These are phyloP conservation scores for Taeniopygia guttata DNA, from an alignment of 2,797 vertebrate species.

Conservation along the genomic window DNA sequence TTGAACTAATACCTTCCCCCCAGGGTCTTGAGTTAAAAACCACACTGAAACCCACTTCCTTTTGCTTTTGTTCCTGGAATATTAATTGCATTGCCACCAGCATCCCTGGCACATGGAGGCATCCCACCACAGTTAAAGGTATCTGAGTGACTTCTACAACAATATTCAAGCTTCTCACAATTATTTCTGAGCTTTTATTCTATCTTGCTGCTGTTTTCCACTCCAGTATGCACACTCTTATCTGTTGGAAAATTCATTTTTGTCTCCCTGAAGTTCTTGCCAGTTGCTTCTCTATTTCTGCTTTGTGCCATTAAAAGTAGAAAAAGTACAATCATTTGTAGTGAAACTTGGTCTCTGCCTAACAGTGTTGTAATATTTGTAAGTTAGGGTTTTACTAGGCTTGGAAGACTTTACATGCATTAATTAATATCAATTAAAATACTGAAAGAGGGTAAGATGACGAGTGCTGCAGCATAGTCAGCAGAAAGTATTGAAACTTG, in stretches of 20 bases:
- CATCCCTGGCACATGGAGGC: background rate
- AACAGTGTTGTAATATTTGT: background rate
- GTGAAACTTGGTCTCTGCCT: background rate
- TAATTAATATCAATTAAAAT: background rate
- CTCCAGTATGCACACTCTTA: background rate
- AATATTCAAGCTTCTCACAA: background rate
- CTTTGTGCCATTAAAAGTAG: background rate
- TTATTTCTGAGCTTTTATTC: background rate
- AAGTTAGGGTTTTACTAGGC: background rate
- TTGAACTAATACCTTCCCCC: constrained; percentile 55
- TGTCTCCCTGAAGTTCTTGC: background rate
- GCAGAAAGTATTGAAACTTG: background rate
- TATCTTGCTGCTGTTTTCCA: background rate
- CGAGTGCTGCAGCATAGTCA: rapidly evolving
- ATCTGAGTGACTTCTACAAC: background rate
- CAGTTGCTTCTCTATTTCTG: background rate
- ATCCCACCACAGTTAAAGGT: background rate
- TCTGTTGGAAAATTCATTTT: background rate
- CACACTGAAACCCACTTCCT: constrained; percentile 19
- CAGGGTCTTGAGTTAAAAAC: constrained; percentile 50
- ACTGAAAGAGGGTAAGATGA: background rate
- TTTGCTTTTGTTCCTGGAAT: constrained; percentile 33
- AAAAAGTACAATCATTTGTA: background rate
- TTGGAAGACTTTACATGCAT: background rate
- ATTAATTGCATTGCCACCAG: constrained; percentile 36